These are phyloP conservation scores for Conops quadrifasciatus DNA, from an alignment of 2,888 invertebrate species.

Conservation along the genomic window DNA sequence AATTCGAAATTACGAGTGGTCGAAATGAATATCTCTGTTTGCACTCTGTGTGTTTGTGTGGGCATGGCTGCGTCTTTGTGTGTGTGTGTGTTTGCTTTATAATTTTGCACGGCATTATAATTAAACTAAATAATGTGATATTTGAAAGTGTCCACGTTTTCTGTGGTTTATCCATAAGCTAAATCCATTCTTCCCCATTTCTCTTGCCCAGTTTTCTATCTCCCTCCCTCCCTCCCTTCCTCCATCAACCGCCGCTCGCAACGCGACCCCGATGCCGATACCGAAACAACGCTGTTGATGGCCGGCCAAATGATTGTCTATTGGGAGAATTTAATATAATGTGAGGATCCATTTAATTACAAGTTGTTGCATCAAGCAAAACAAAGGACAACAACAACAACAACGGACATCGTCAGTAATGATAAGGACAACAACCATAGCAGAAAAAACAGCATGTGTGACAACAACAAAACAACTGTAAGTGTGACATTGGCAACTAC, in stretches of 20 bases:
- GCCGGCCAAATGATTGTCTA: slow-evolving; percentile 12
- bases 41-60: background rate
- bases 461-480: background rate
- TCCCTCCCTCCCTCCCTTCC: background rate
- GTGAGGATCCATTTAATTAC: slow-evolving; percentile 43
- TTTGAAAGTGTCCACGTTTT: slow-evolving; percentile 9
- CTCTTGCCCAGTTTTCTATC: background rate
- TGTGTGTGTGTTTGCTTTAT: slow-evolving; percentile 6
- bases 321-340: slow-evolving; percentile 41
- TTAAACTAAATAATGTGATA: slow-evolving; percentile 39
- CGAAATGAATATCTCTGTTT: slow-evolving; percentile 31
- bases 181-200: background rate
- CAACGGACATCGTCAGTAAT: background rate
- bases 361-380: slow-evolving; percentile 12
- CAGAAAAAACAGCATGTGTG: background rate
- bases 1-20: slow-evolving; percentile 43
- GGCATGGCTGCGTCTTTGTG: background rate
- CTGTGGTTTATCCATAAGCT: background rate
- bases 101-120: slow-evolving; percentile 29
- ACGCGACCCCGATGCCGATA: background rate
- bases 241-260: background rate
- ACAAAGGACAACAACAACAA: slow-evolving; percentile 31
- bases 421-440: slow-evolving; percentile 2
- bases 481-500: background rate
- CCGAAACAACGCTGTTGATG: slow-evolving; percentile 22